Evolutionary conservation across 2,113 vertebrate genomes (phyloP).

Genomic region (Phyllostomus hastatus): DNA sequence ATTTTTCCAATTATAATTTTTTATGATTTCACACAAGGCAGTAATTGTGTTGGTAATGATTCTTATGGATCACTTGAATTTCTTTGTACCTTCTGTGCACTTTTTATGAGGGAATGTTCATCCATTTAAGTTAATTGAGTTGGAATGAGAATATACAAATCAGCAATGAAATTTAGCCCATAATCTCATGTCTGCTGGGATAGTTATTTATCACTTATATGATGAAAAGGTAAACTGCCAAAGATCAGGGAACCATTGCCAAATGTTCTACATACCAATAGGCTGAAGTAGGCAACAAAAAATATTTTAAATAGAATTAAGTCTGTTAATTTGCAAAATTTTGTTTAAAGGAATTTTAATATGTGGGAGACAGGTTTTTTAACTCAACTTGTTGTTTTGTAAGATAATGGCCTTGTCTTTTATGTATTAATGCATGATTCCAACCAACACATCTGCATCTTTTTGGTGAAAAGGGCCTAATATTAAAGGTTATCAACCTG

Average conservation of each 20-base stretch:
- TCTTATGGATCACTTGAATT: background rate
- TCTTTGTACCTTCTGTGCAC: background rate
- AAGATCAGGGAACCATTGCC: background rate
- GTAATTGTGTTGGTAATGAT: background rate
- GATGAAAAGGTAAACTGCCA: conserved; percentile 16
- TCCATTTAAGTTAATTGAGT: background rate
- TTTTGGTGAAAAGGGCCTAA: background rate
- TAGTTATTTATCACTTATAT: conserved; percentile 22
- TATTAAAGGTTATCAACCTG: background rate
- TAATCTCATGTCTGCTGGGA: background rate
- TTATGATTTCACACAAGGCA: background rate
- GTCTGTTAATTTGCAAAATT: background rate
- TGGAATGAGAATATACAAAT: conserved; percentile 8
- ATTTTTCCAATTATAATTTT: conserved; percentile 15
- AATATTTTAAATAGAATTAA: conserved; percentile 13
- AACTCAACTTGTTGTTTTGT: background rate
- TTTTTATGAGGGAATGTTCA: background rate
- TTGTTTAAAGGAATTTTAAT: background rate
- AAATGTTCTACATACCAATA: background rate
- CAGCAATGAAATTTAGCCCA: background rate
- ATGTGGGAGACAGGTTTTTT: background rate
- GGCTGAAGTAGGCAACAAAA: background rate
- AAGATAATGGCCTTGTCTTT: background rate
- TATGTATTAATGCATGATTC: background rate
- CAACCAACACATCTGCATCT: background rate